phyloP scores from a whole-genome alignment of 1,140 invertebrate genomes.

The Pentalonia nigronervosa region DNA sequence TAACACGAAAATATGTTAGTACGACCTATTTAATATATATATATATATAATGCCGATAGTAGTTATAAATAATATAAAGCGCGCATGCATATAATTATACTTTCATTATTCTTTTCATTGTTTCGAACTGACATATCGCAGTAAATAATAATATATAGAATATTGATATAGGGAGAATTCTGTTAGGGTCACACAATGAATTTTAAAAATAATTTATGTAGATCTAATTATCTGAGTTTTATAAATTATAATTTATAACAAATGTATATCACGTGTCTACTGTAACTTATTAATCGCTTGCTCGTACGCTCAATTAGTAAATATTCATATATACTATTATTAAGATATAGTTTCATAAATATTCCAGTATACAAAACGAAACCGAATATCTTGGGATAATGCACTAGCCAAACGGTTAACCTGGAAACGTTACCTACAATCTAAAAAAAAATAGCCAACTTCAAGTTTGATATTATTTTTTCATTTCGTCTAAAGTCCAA shows the following conservation, averaged over 20 bases:
- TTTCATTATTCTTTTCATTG: constrained; percentile 43
- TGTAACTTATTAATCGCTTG: background rate
- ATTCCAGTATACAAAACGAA: background rate
- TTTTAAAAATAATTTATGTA: constrained; percentile 40
- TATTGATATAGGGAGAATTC: background rate
- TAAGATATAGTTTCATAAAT: background rate
- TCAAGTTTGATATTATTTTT: background rate
- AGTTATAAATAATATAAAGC: constrained; percentile 22
- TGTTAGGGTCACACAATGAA: background rate
- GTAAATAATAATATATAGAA: constrained; percentile 22
- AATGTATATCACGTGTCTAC: background rate
- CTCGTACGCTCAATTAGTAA: background rate
- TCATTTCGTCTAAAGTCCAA: background rate
- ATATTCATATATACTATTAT: background rate
- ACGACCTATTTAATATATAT: constrained; percentile 1
- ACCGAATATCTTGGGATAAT: background rate
- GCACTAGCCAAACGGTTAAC: background rate
- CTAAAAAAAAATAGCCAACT: background rate
- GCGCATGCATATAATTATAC: constrained; percentile 22
- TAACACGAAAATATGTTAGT: constrained; percentile 5
- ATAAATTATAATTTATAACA: constrained; percentile 10
- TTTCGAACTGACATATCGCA: constrained; percentile 21
- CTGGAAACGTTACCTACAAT: background rate
- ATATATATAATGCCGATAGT: background rate
- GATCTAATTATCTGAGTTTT: constrained; percentile 2